A percentile compares a stretch with the other conserved stretches of the same genome.
phyloP scores from a whole-genome alignment of 1,140 invertebrate genomes.

The Ceratosolen solmsi region DNA sequence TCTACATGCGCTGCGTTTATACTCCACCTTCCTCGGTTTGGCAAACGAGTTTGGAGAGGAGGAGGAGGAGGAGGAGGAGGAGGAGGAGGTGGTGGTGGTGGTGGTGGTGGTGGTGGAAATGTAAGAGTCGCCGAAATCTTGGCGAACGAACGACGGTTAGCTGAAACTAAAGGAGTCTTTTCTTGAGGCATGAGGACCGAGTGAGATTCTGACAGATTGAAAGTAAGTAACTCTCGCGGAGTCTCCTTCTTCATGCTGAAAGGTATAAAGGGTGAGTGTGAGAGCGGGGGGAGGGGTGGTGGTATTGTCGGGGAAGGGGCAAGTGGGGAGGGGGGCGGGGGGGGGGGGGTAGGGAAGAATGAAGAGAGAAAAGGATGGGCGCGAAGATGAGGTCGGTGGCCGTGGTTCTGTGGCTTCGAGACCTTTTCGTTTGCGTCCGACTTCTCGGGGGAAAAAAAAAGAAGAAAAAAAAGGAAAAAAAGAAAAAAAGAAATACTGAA shows the following conservation, averaged over 20 bases:
- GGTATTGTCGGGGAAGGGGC: not conserved
- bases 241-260: conserved; percentile 35
- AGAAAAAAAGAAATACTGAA: conserved; percentile 25
- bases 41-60: conserved; percentile 32
- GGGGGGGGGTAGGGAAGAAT: not conserved
- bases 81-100: not conserved
- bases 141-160: conserved; percentile 4
- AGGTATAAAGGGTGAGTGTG: conserved; percentile 17
- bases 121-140: conserved; percentile 38
- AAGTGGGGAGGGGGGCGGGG: not conserved
- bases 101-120: not conserved
- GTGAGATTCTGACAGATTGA: conserved; percentile 53
- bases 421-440: conserved; percentile 19
- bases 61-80: not conserved
- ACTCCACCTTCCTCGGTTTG: conserved; percentile 31
- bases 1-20: not conserved
- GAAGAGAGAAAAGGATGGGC: not conserved
- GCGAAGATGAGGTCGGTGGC: conserved; percentile 35
- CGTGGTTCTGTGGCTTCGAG: conserved; percentile 24
- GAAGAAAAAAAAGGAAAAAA: conserved; percentile 3
- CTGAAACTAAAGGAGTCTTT: conserved; percentile 40
- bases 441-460: not conserved
- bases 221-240: conserved; percentile 48
- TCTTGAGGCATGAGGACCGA: conserved; percentile 38
- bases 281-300: not conserved